phyloP scores from a whole-genome alignment of 2,888 invertebrate genomes.

The Eledona agricola region DNA sequence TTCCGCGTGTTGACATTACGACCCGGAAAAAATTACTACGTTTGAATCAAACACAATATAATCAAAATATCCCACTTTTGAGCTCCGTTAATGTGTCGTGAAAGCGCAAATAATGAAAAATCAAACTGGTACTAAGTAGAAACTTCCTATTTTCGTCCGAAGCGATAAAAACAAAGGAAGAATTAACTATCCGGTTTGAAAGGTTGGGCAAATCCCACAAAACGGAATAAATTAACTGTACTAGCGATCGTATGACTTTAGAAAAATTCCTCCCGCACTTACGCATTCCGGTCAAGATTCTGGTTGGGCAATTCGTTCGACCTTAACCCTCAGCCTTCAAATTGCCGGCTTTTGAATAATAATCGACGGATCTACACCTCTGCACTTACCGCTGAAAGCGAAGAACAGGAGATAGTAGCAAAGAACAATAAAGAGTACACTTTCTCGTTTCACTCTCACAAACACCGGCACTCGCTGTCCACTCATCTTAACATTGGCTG shows the following conservation, averaged over 20 bases:
- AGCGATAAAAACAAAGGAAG: too few species aligned
- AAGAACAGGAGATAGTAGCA: conserved; percentile 40
- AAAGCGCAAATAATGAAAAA: too few species aligned
- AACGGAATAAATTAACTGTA: conserved; percentile 17
- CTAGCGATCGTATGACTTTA: conserved; percentile 6
- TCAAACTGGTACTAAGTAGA: too few species aligned
- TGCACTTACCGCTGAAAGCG: conserved; percentile 40
- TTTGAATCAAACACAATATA: too few species aligned
- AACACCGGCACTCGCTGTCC: conserved; percentile 17
- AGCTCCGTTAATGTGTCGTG: too few species aligned
- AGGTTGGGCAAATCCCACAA: conserved; percentile 2
- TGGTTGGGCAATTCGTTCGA: conserved; percentile 9
- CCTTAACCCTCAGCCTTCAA: conserved; percentile 20
- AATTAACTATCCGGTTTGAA: conserved; percentile 1
- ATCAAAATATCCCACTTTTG: too few species aligned
- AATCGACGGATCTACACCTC: too few species aligned
- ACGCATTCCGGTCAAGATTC: conserved; percentile 5
- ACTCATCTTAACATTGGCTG: conserved; percentile 28
- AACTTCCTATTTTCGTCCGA: too few species aligned
- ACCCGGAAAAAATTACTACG: too few species aligned
- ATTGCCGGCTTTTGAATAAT: neutral
- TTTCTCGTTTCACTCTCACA: conserved; percentile 40
- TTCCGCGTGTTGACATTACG: too few species aligned
- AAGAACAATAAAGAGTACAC: conserved; percentile 37
- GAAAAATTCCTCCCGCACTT: too few species aligned